These are phyloP conservation scores for Gasteruption jaculator DNA, from an alignment of 2,888 invertebrate species.

Conservation along the genomic window DNA sequence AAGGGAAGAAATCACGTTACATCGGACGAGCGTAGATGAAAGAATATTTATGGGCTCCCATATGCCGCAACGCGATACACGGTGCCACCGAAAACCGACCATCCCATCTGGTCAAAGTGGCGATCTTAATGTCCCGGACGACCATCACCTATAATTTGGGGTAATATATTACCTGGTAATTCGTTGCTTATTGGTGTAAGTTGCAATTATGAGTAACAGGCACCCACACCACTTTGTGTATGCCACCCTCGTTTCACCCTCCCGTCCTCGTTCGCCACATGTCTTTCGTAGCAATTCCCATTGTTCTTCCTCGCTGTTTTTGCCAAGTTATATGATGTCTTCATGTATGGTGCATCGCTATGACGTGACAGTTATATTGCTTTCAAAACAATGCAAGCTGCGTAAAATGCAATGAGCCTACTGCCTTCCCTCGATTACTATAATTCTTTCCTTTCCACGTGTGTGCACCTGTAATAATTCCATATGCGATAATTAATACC, in stretches of 20 bases:
- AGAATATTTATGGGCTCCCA: slow-evolving; percentile 42
- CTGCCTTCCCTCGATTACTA: too few species aligned
- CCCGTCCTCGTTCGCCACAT: slow-evolving; percentile 38
- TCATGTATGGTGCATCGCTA: too few species aligned
- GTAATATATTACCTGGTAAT: slow-evolving; percentile 51
- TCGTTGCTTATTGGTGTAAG: slow-evolving; percentile 46
- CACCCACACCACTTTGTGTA: slow-evolving; percentile 20
- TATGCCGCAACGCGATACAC: slow-evolving; percentile 35
- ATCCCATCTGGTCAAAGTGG: slow-evolving; percentile 47
- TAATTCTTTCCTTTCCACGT: too few species aligned
- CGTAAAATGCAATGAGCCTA: too few species aligned
- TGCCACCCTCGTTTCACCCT: slow-evolving; percentile 27
- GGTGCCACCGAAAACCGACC: slow-evolving; percentile 36
- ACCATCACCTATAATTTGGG: slow-evolving; percentile 50
- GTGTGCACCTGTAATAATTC: too few species aligned
- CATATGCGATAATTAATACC: too few species aligned
- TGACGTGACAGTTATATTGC: too few species aligned
- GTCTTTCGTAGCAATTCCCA: slow-evolving; percentile 31
- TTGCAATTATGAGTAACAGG: slow-evolving; percentile 44
- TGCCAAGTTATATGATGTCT: too few species aligned
- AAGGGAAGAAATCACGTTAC: slow-evolving; percentile 23
- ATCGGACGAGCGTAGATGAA: slow-evolving; percentile 4
- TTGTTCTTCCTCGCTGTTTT: too few species aligned
- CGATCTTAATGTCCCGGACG: slow-evolving; percentile 44
- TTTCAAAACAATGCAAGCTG: too few species aligned